A percentile compares a stretch with the other conserved stretches of the same genome.
Conservation (phyloP, 1,140 invertebrate species). For the Portunus trituberculatus region DNA sequence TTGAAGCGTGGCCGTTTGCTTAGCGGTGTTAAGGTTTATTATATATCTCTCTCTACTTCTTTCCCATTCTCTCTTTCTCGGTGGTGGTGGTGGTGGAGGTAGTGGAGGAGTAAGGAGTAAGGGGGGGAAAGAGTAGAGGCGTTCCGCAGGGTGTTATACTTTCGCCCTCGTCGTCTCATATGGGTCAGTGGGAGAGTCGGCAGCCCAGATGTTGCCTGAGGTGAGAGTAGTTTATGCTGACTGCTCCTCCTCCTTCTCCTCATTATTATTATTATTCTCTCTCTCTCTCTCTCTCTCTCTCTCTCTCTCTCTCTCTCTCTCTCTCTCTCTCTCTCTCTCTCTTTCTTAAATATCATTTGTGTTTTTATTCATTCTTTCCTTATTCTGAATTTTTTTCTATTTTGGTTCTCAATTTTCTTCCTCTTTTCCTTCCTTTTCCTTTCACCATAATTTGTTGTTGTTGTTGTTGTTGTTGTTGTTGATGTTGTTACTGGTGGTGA, state of each 20-base stretch:
- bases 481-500: too few species aligned
- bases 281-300: not conserved
- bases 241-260: not conserved
- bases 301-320: not conserved
- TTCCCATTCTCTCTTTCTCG: not conserved
- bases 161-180: constrained; percentile 1
- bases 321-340: too few species aligned
- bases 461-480: too few species aligned
- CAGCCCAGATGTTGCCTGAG: not conserved
- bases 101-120: too few species aligned
- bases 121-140: not conserved
- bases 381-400: too few species aligned
- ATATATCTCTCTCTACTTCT: not conserved
- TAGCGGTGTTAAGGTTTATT: too few species aligned
- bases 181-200: constrained; percentile 16
- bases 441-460: too few species aligned
- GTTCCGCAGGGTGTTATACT: not conserved
- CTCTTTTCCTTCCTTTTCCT: not conserved
- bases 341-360: too few species aligned
- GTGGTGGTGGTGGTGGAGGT: too few species aligned
- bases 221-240: not conserved
- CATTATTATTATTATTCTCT: not conserved
- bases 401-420: not conserved
- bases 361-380: too few species aligned
- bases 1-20: too few species aligned